A percentile compares a stretch with the other conserved stretches of the same genome.
These are phyloP conservation scores for Threskiornis aethiopicus DNA, from an alignment of 2,797 vertebrate genomes.

Conservation along the genomic window DNA sequence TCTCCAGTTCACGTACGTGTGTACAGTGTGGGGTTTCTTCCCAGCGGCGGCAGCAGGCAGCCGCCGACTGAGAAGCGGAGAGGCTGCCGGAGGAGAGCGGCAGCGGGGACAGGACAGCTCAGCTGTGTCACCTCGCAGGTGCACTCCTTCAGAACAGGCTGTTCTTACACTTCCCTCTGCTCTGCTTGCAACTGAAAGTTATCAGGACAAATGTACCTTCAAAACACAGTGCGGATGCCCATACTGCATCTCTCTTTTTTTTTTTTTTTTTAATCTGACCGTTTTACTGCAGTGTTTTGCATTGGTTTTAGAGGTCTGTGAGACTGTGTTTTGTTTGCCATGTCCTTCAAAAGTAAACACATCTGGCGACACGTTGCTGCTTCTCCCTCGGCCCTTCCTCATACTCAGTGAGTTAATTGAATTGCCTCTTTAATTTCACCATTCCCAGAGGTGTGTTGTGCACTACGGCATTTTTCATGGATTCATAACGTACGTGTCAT, in stretches of 20 bases:
- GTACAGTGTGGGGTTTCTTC: background rate
- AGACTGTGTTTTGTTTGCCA: background rate
- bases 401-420: background rate
- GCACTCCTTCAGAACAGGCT: background rate
- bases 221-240: background rate
- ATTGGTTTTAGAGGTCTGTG: background rate
- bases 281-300: background rate
- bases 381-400: background rate
- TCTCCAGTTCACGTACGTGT: fast-evolving
- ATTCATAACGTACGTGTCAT: background rate
- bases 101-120: background rate
- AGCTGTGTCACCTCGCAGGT: background rate
- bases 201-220: fast-evolving
- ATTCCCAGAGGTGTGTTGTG: background rate
- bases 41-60: background rate
- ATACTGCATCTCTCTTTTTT: background rate
- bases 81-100: background rate
- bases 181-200: background rate
- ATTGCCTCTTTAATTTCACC: background rate
- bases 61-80: fast-evolving
- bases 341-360: background rate
- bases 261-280: background rate
- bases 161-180: background rate
- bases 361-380: background rate
- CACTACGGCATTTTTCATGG: background rate